These are phyloP conservation scores for Chondrilla cf. caribensis DNA, from an alignment of 37 sponge, comb jelly and placozoan species.

Conservation along the genomic window DNA sequence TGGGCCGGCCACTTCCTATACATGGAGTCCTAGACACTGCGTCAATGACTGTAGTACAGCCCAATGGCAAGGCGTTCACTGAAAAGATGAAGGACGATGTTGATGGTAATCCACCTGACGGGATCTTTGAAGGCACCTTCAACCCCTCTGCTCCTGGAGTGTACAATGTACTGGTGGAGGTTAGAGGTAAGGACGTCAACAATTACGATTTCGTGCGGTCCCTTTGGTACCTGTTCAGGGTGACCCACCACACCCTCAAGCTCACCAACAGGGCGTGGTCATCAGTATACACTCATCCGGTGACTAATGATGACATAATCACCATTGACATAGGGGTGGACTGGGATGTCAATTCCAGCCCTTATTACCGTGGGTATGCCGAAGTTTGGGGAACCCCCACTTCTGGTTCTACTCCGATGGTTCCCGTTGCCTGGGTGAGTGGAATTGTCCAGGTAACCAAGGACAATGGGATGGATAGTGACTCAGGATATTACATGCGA, in stretches of 20 bases:
- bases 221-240: slow-evolving; percentile 22
- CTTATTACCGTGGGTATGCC: slow-evolving; percentile 23
- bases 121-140: slow-evolving; percentile 10
- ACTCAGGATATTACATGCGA: background rate
- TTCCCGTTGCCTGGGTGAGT: slow-evolving; percentile 43
- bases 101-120: background rate
- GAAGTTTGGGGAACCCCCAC: slow-evolving; percentile 32
- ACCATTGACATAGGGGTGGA: slow-evolving; percentile 5
- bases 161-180: background rate
- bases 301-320: slow-evolving; percentile 9
- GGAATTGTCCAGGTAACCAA: slow-evolving; percentile 16
- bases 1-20: background rate
- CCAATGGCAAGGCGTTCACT: background rate
- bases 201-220: background rate
- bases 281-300: slow-evolving; percentile 15
- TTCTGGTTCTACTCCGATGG: background rate
- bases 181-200: background rate
- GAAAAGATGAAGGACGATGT: background rate
- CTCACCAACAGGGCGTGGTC: background rate
- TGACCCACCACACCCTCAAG: background rate
- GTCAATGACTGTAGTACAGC: background rate
- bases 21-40: background rate
- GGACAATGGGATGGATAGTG: background rate
- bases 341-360: background rate
- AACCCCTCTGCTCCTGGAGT: background rate